A percentile compares a stretch with the other conserved stretches of the same genome.
These are phyloP conservation scores for Aphidius gifuensis DNA, from an alignment of 1,140 invertebrate genomes.

Conservation along the genomic window DNA sequence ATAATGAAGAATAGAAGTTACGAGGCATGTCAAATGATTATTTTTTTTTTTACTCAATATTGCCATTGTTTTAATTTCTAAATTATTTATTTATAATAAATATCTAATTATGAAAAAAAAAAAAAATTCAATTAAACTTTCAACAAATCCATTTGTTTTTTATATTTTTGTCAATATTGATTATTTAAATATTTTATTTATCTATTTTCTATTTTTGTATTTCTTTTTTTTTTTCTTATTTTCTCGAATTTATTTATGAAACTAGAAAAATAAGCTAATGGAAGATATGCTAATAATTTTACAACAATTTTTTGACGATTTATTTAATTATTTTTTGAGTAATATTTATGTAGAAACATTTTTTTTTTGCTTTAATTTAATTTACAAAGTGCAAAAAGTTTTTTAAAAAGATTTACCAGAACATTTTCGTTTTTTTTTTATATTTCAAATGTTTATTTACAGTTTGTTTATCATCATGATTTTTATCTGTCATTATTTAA, in stretches of 20 bases:
- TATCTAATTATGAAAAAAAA: no score
- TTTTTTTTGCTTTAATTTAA: no score
- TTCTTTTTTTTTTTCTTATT: neutral
- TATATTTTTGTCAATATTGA: conserved; percentile 1
- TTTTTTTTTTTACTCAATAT: neutral
- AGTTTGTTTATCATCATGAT: neutral
- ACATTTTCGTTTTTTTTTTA: no score
- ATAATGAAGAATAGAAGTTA: conserved; percentile 11
- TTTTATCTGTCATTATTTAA: conserved; percentile 8
- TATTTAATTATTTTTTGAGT: neutral
- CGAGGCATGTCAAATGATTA: no score
- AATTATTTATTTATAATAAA: no score
- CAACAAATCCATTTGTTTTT: neutral
- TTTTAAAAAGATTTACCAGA: no score
- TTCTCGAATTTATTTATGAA: conserved; percentile 16
- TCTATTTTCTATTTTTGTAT: neutral
- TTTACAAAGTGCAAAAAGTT: no score
- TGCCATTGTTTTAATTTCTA: no score
- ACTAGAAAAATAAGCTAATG: conserved; percentile 21
- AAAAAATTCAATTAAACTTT: neutral
- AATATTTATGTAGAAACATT: neutral
- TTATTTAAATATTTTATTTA: conserved; percentile 5
- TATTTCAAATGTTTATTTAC: neutral
- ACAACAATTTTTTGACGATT: neutral
- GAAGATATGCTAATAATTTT: conserved; percentile 21